Conservation (phyloP, 2,113 vertebrate species). For the Mirza zaza region DNA sequence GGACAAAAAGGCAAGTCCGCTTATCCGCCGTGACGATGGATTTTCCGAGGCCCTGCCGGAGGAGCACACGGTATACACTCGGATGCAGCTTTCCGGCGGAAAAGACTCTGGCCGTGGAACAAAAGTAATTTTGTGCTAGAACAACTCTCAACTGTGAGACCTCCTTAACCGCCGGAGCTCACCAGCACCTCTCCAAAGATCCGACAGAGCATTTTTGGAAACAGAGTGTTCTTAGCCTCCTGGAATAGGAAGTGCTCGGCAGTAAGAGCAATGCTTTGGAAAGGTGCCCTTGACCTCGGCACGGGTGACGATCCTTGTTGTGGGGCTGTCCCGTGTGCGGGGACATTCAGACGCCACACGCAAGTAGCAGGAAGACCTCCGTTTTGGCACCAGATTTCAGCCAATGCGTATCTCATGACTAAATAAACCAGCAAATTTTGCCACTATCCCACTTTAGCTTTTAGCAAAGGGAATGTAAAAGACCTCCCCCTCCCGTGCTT, state of each 20-base stretch:
- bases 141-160: neutral
- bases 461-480: neutral
- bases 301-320: fast-evolving
- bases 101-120: neutral
- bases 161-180: neutral
- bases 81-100: neutral
- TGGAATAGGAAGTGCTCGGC: neutral
- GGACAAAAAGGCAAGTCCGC: neutral
- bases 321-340: no score
- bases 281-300: neutral
- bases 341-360: neutral
- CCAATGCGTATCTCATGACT: neutral
- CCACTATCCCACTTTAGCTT: neutral
- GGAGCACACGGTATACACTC: neutral
- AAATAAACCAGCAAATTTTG: neutral
- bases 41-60: neutral
- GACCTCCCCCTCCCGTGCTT: neutral
- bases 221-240: neutral
- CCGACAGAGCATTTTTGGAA: neutral
- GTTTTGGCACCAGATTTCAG: neutral
- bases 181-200: neutral
- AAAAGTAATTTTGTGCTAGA: neutral
- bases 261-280: neutral
- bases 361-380: neutral
- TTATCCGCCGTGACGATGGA: neutral